Evolutionary conservation across 2,888 invertebrate species (phyloP), one percentile per base, ranked within the genome.

Genomic region (Argyra leucocephala): DNA sequence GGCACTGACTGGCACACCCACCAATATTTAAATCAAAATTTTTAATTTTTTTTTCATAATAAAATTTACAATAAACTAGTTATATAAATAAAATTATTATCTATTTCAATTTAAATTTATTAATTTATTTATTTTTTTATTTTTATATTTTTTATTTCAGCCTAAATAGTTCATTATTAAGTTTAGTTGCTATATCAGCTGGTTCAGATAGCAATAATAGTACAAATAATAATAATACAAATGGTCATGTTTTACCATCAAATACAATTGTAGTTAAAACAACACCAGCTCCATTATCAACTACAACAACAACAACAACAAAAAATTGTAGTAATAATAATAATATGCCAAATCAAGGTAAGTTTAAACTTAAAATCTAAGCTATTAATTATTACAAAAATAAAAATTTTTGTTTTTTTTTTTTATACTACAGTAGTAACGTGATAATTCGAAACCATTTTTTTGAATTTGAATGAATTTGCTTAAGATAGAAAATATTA

Each of bases 111-210:
- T 48, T 48, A 48, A 48, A 18, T 3, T 18, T 48, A 18, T 15
- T n/a, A 48, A 48, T n/a, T 48, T 37, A 37, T 37, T 9, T 15
- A 48, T 48, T 18, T 31, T 31, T 31, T 31, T 22, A 31, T 61
- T 10, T 61, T 61, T 58, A 22, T 59, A 37, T 63, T 23, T 63
- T 26, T 12, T 31, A 36, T 66, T 66, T 62, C 23, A 67, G 66
- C 48, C 62, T 66, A 64, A 66, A 66, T 61, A 68, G 65, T 66
- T 68, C 68, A 31, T 68, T 68, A 48, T 57, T 68, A 22, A 63
- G 68, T 36, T 62, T 68, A 21, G 68, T 68, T 12, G 68, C 68
- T 24, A 68, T 68, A 61, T 66, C 68, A 63, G 68, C 65, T 64
- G 63, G 61, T 21, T 63, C 68, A 63, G 68, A 64, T 64, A 63